Evolutionary conservation across 2,888 invertebrate species (phyloP), one percentile per base, ranked within the genome.

Genomic region (Platycheirus rosarum): DNA sequence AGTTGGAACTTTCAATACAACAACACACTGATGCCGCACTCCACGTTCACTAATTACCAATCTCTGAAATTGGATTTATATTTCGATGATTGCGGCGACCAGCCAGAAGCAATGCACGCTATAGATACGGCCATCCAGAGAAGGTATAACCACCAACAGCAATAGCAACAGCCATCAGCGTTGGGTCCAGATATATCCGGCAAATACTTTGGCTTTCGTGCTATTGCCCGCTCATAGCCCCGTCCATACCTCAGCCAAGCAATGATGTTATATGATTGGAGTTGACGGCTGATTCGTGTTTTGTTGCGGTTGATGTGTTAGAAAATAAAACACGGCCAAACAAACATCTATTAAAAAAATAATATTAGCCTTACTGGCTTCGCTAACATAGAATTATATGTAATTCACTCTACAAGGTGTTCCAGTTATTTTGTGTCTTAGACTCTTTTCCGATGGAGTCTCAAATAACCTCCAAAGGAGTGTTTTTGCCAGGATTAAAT

Each of bases 61-160:
- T 77, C 44, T 37, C 44, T 37, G 71, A 77, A 76, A 82, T 76
- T 77, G 82, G 82, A 82, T 82, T 79, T 69, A 74, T 79, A 79
- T 79, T 77, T 73, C 73, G 63, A 82, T 82, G 76, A 77, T 68
- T 77, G 55, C 62, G 49, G 71, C 18, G 65, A 51, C 69, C 63
- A 70, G 53, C 69, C 69, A 62, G 23, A 11, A 57, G 40, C 23
- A 14, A 68, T 44, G 35, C 26, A 49, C 53, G 71, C 62, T 62
- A 69, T 53, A 55, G 62, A 63, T 53, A 46, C 32, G 35, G 18
- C 37, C 6, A 48, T 18, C 32, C 35, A n/a, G 18, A 35, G 14
- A 14, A 40, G 14, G 14, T 57, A n/a, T n/a, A 40, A 26, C 40
- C 23, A 32, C 20, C 37, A n/a, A 11, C 23, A 46, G 23, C 23